A percentile compares a stretch with the other conserved stretches of the same genome.
phyloP scores from a whole-genome alignment of 2,797 vertebrate species.

The Malurus splendens region DNA sequence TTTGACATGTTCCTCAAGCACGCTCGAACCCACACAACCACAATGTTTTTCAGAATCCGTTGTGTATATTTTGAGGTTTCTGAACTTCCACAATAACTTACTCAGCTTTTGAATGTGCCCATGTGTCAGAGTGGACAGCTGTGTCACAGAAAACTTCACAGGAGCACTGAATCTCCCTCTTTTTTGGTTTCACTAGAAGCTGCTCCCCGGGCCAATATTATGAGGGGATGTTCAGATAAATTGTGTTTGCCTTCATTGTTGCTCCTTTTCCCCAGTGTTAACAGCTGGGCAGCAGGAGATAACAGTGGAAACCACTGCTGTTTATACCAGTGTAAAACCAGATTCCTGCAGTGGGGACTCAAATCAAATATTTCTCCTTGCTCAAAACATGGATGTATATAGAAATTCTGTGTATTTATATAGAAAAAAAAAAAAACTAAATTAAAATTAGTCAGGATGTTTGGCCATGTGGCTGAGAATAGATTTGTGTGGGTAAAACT shows the following conservation, averaged over 20 bases:
- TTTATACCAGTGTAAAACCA: slow-evolving; percentile 30
- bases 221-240: background rate
- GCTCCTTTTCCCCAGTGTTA: background rate
- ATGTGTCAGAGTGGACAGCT: background rate
- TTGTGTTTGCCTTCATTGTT: slow-evolving; percentile 13
- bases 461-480: slow-evolving; percentile 15
- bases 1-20: background rate
- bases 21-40: background rate
- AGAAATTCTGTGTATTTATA: slow-evolving; percentile 25
- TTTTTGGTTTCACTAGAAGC: background rate
- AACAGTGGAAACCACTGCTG: background rate
- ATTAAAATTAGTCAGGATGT: slow-evolving; percentile 7
- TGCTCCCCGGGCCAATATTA: background rate
- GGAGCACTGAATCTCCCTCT: background rate
- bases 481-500: background rate
- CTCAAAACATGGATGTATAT: background rate
- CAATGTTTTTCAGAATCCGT: slow-evolving; percentile 19
- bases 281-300: slow-evolving; percentile 25
- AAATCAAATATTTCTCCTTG: slow-evolving; percentile 36
- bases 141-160: background rate
- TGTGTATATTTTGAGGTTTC: slow-evolving; percentile 49
- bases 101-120: background rate
- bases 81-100: slow-evolving; percentile 18
- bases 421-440: background rate
- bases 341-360: slow-evolving; percentile 3